Evolutionary conservation across 2,797 vertebrate genomes (phyloP).

Genomic region (Masticophis lateralis): DNA sequence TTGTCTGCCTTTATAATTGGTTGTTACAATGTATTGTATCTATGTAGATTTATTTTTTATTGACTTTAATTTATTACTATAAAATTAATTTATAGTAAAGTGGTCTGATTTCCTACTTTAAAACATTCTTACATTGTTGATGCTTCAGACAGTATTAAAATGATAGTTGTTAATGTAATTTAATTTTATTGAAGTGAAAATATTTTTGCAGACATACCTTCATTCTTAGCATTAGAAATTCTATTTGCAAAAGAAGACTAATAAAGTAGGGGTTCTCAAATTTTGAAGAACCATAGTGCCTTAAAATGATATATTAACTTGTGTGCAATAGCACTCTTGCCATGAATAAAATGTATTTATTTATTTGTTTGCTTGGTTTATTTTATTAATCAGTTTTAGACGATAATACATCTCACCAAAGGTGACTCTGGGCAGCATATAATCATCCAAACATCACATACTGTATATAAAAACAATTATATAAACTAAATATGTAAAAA

Average conservation of each 20-base stretch:
- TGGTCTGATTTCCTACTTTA: neutral
- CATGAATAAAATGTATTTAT: neutral
- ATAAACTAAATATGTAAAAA: neutral
- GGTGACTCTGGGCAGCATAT: neutral
- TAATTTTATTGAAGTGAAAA: neutral
- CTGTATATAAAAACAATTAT: neutral
- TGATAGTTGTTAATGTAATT: neutral
- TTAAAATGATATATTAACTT: neutral
- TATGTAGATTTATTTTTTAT: neutral
- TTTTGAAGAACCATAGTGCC: neutral
- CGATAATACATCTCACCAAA: neutral
- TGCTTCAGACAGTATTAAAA: neutral
- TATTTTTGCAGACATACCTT: neutral
- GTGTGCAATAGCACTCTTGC: neutral
- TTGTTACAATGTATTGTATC: neutral
- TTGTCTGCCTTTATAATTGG: neutral
- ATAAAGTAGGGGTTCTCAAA: neutral
- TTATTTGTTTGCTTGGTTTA: neutral
- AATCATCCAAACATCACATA: neutral
- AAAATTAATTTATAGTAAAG: neutral
- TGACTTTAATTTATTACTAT: neutral
- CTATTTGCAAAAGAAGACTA: neutral
- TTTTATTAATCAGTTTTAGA: neutral
- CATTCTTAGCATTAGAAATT: constrained; percentile 16
- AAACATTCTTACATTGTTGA: neutral